These are phyloP conservation scores for Agrenia bidenticulata DNA, from an alignment of 2,888 invertebrate species.

Conservation along the genomic window DNA sequence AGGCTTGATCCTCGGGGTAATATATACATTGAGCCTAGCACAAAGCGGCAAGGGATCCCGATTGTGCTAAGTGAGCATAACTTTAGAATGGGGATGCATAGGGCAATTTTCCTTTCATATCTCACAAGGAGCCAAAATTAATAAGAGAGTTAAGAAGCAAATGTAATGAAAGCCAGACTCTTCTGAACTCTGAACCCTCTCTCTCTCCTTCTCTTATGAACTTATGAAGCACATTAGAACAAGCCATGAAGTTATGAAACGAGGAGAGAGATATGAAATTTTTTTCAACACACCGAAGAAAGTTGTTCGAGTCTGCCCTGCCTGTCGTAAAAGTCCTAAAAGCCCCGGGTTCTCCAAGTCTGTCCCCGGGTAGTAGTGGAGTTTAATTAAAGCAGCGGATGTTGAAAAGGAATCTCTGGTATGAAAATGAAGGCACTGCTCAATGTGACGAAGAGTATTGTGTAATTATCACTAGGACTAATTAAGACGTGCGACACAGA, in stretches of 20 bases:
- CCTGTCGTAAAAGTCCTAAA: conserved; percentile 1
- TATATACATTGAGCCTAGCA: too few species aligned
- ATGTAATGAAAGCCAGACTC: neutral
- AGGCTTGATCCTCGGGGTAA: too few species aligned
- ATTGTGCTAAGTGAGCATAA: too few species aligned
- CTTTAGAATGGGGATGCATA: neutral
- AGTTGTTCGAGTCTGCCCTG: conserved; percentile 11
- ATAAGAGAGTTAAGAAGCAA: neutral
- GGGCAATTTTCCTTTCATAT: neutral
- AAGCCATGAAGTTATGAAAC: neutral
- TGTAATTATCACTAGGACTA: conserved; percentile 53
- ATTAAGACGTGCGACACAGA: conserved; percentile 53
- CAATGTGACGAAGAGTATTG: conserved; percentile 1
- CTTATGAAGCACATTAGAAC: neutral
- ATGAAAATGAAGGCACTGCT: neutral
- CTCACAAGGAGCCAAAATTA: neutral
- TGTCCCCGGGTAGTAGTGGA: neutral
- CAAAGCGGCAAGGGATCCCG: too few species aligned
- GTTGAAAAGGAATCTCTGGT: neutral
- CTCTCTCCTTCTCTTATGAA: neutral
- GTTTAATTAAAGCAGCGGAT: neutral
- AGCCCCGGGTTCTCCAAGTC: too few species aligned
- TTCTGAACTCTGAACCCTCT: neutral
- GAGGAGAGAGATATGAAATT: conserved; percentile 16
- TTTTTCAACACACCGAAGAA: conserved; percentile 12